A percentile compares a stretch with the other conserved stretches of the same genome.
These are phyloP conservation scores for Acrobasis consociella DNA, from an alignment of 2,888 invertebrate genomes.

Conservation along the genomic window DNA sequence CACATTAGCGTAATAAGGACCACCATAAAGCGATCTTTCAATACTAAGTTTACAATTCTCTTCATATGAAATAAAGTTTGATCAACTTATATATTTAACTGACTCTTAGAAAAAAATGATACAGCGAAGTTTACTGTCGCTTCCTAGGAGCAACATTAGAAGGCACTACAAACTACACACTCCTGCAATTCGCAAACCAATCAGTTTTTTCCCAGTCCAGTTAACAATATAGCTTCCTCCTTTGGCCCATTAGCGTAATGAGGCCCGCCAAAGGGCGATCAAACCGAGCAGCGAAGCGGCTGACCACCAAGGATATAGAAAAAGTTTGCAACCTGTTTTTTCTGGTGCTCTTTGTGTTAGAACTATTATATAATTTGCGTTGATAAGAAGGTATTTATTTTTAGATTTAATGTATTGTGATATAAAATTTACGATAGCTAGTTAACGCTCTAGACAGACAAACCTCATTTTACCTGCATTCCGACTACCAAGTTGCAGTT, in stretches of 20 bases:
- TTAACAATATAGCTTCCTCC: conserved; percentile 48
- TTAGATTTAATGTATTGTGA: no score
- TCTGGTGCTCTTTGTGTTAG: neutral
- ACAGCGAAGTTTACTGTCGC: no score
- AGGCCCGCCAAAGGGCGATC: conserved; percentile 50
- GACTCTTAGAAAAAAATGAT: no score
- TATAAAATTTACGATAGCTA: no score
- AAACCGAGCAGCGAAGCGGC: conserved; percentile 58
- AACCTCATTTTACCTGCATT: no score
- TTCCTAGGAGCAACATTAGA: no score
- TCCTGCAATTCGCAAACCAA: conserved; percentile 24
- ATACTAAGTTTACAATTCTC: no score
- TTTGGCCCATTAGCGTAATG: conserved; percentile 58
- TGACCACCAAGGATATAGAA: conserved; percentile 69
- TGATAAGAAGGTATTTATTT: no score
- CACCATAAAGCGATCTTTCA: conserved; percentile 53
- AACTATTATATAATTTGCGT: neutral
- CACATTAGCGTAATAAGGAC: conserved; percentile 56
- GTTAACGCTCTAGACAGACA: no score
- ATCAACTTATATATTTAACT: no score
- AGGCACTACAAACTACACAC: neutral
- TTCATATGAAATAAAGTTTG: no score
- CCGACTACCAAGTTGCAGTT: no score
- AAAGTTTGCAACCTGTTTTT: conserved; percentile 40
- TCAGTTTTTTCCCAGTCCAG: conserved; percentile 30